Evolutionary conservation across 1,140 invertebrate genomes (phyloP), one percentile per base, ranked within the genome.

Genomic region (Aphelinus certus): DNA sequence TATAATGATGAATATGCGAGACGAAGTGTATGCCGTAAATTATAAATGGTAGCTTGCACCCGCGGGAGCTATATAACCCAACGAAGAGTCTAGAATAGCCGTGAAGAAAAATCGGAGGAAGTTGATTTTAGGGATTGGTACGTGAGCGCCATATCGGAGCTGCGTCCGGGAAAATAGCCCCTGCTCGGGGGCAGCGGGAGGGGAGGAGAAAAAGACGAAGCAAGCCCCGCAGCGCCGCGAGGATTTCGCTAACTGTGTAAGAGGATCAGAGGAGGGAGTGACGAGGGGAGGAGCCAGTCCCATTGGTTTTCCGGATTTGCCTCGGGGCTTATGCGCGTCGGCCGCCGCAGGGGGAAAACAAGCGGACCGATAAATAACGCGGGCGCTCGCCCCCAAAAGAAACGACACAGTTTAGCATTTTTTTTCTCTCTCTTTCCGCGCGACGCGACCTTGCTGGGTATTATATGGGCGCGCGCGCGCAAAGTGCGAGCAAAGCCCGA

Each of bases 281-380:
- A 57, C 4, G 69, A 76, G 76, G 77, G 77, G 79, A 78, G 79
- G 76, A 79, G 75, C 75, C 55, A 73, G 53, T 58, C 51, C 67
- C 77, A 73, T 78, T 76, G 77, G 77, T 79, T 78, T 79, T 72
- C 68, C 56, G 76, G 78, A 79, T 79, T 80, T 75, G 73, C 69
- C 75, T 67, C 57, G 58, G 57, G 73, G 64, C 76, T 77, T 77
- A 78, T 73, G 60, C 70, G 70, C 55, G 61, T 57, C 75, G 62
- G 65, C 70, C 49, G 9, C 51, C 51, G 9, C 4, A 51, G 63
- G 53, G 55, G 57, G 71, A 56, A 56, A 45, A n/a, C 46, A 60
- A 51, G 42, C 46, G 43, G 7, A 47, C 3, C 71, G 73, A 82
- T 83, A 82, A 84, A 84, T 84, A 81, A 80, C 69, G 26, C 26